Evolutionary conservation across 2,797 vertebrate genomes (phyloP).

Genomic region (Amazona ochrocephala): DNA sequence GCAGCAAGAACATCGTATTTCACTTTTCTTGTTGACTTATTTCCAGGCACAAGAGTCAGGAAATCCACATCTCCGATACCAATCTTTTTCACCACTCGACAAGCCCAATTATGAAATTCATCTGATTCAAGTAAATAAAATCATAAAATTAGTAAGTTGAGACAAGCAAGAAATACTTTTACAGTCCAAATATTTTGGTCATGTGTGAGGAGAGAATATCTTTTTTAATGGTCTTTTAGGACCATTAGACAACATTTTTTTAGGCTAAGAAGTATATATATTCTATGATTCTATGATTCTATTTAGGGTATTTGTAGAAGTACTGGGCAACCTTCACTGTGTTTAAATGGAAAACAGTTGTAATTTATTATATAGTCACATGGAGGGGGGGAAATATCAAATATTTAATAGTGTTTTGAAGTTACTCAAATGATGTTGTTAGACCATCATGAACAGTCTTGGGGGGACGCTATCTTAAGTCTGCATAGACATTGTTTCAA

Average conservation of each 20-base stretch:
- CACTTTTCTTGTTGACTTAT: conserved; percentile 64
- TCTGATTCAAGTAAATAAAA: conserved; percentile 77
- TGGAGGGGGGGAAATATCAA: no score
- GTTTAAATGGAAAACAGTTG: neutral
- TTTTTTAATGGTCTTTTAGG: neutral
- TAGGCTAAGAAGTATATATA: neutral
- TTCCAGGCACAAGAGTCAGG: conserved; percentile 77
- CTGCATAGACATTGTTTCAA: neutral
- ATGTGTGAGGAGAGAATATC: neutral
- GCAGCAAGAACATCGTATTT: conserved; percentile 86
- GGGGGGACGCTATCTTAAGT: neutral
- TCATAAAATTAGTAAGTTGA: neutral
- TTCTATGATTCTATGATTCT: no score
- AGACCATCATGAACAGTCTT: neutral
- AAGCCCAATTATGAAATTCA: conserved; percentile 84
- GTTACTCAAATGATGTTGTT: neutral
- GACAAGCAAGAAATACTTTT: neutral
- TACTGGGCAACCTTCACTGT: neutral
- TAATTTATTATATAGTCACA: neutral
- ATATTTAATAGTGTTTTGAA: neutral
- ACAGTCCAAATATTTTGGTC: neutral
- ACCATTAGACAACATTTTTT: neutral
- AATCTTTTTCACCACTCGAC: conserved; percentile 76
- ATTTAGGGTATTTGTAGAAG: neutral
- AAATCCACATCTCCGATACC: conserved; percentile 68